Base-by-base conservation (phyloP, 30 jellyfish, hydroid and myxozoan genomes). In the Morbakka virulenta region DNA sequence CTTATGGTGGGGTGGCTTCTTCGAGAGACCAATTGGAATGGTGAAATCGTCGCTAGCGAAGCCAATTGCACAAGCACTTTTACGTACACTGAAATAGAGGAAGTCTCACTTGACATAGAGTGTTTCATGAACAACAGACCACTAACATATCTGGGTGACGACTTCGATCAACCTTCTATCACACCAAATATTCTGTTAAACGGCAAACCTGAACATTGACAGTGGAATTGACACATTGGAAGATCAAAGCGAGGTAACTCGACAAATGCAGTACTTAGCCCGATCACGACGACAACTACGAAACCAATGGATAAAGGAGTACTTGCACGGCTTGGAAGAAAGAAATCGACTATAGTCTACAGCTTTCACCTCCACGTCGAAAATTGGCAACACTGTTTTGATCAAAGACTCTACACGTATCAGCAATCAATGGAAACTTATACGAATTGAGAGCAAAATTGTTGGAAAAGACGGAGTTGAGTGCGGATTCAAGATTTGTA, bases 1-100 rank as follows among this genome's bases (percentile, higher is more conserved):
- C 67, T 87, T 93, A 21, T 79, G 88, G 94, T 68, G 94, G 91
- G 90, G 91, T 3, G 89, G 90, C 51, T 72, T 77, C 68, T 69
- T 69, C 57, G 94, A 86, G 73, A 47, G 94, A 27, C 21, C 80
- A 80, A 66, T 76, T 63, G 89, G 89, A 17, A 51, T 84, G 1
- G 63, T 64, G 68, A 85, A 85, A 64, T 12, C 74, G 23, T 69
- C 76, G 30, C 47, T 67, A 29, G 28, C 80, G 26, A 76, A 76
- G 53, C 87, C 73, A 30, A 41, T 69, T 33, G 87, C 87, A 28
- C 67, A 68, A 22, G 51, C 79, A 20, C 12, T 76, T 30, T 85
- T 29, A 51, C 74, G 9, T 85, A 63, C 47, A 69, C 69, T 50
- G 83, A 53, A 74, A 75, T 85, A 23, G 72, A 85, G 65, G 93